Evolutionary conservation across 2,797 vertebrate genomes (phyloP), one percentile per base, ranked within the genome.

Genomic region (Channallabes apus): DNA sequence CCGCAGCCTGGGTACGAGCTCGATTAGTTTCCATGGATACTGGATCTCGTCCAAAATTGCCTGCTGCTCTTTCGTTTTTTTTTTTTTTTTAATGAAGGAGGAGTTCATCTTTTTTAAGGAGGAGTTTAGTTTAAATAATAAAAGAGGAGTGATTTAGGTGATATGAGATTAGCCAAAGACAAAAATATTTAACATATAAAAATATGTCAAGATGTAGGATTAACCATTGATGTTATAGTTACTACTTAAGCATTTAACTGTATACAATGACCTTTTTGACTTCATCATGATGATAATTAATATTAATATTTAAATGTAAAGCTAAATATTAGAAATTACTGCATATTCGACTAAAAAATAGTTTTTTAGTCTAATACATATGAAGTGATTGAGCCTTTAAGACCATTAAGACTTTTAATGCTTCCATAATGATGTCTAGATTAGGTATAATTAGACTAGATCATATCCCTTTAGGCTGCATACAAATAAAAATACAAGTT

Each of bases 11-110:
- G 92, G 93, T 90, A 90, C 87, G 85, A 92, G 90, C 91, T 92
- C 92, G 89, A 92, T 91, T 93, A 93, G 93, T 95, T 94, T 94
- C 93, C 91, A 94, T 94, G 88, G 89, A 88, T 91, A 91, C 89
- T 91, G 90, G 89, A 93, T 90, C 87, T 91, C 86, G 86, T 90
- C 85, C 89, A 93, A 89, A 89, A 89, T 88, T 89, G 90, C 89
- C 90, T 90, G 91, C 91, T 92, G 90, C 88, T 91, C 89, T 90
- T 89, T 86, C 88, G 89, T 90, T 38, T 77, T 65, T 58, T 29
- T 41, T 61, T 89, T 82, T 65, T 58, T 41, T 59, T 61, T 68
- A 20, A 62, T 83, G 68, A 84, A 54, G 69, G 71, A 83, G 86
- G 84, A 81, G 86, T 72, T 86, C 41, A 61, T 51, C 62, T 84